Evolutionary conservation across 2,888 invertebrate genomes (phyloP), one percentile per base, ranked within the genome.

Genomic region (Operophtera brumata): DNA sequence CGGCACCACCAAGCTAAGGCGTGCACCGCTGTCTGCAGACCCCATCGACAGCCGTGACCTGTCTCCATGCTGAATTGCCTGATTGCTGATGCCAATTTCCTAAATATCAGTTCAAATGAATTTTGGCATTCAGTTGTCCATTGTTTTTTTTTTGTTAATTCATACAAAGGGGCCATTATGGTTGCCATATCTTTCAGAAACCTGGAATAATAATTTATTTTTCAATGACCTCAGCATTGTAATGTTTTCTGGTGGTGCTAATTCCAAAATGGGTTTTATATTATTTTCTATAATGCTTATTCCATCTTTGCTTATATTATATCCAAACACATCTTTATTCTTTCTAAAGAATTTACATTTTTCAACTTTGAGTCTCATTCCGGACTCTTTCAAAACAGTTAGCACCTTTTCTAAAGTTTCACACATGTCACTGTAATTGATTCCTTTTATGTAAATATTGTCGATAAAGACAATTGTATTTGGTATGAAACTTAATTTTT

Each of bases 191-290:
- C 35, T 32, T 52, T 48, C 25, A 52, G 13, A 37, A 51, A 54
- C 12, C 57, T 11, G 9, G 14, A 10, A 41, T 58, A 50, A 36
- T 54, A 58, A 26, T 50, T 58, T n/a, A 54, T 35, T 47, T 57
- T 53, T 7, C 42, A 49, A 57, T 34, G 53, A 53, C 20, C 35
- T 43, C 9, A 36, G 14, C 36, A 45, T 36, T 11, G 35, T 45
- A 2, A 37, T n/a, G 12, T 46, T 46, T 25, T 20, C 25, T 25
- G 45, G 45, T 14, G 28, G 11, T 9, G 14, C 7, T 11, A 20
- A 4, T 2, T 36, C 7, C 12, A 46, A 8, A 10, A 47, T 2
- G 0, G 47, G 47, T 20, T 40, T 7, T 20, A 47, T 30, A 20
- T 47, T 47, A 30, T n/a, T 14, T 47, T 47, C 13, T n/a, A 48